A percentile compares a stretch with the other conserved stretches of the same genome.
These are phyloP conservation scores for Forbesichthys papilliferus DNA, from an alignment of 2,113 vertebrate genomes.

Conservation along the genomic window DNA sequence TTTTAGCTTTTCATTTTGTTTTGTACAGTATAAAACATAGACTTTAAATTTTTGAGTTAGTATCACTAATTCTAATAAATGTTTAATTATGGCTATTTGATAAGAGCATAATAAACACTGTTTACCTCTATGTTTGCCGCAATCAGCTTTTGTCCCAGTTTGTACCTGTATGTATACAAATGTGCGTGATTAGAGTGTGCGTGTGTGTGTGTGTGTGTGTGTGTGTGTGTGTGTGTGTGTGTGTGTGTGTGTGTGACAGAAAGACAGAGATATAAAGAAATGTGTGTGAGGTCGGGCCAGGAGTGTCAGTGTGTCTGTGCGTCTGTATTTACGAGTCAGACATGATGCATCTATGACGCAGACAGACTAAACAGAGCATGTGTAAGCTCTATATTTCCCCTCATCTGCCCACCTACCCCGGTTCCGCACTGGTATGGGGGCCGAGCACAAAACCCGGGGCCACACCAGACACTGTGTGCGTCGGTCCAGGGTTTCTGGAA, in stretches of 20 bases:
- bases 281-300: slow-evolving; percentile 33
- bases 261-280: slow-evolving; percentile 18
- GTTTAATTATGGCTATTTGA: no score
- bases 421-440: neutral
- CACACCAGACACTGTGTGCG: neutral
- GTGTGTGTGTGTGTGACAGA: slow-evolving; percentile 35
- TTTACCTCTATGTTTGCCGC: no score
- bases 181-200: neutral
- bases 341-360: slow-evolving; percentile 62
- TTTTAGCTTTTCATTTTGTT: no score
- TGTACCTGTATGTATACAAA: neutral
- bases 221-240: slow-evolving; percentile 10
- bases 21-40: no score
- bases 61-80: no score
- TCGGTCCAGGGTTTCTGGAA: neutral
- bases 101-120: no score
- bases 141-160: neutral
- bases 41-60: no score
- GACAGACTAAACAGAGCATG: slow-evolving; percentile 62
- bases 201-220: slow-evolving; percentile 7
- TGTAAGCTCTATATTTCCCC: slow-evolving; percentile 6
- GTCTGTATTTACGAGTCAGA: slow-evolving; percentile 58
- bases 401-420: neutral
- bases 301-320: slow-evolving; percentile 22
- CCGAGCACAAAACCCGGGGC: neutral